Evolutionary conservation across 2,888 invertebrate genomes (phyloP), one percentile per base, ranked within the genome.

Genomic region (Andricus quercusramuli): DNA sequence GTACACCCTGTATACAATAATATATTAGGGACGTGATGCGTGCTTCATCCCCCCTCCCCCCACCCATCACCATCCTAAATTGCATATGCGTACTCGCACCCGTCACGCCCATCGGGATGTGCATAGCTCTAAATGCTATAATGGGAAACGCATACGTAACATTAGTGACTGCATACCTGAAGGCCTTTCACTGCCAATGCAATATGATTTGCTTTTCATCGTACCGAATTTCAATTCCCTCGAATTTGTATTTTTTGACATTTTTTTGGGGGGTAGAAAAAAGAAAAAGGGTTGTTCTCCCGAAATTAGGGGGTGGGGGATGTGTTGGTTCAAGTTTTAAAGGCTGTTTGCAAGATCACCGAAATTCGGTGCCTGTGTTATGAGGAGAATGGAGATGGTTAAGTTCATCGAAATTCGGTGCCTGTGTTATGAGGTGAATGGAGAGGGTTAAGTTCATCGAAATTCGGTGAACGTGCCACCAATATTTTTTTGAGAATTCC

Each of bases 61-160:
- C 51, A 0, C 29, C 51, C 70, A 17, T 9, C 29, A 2, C 13
- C 70, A 51, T 29, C 32, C 51, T 5, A 29, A 74, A 74, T 74
- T 74, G 56, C 74, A 56, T 74, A 74, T 74, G 74, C 56, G 70
- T 70, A 70, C 70, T 70, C 70, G 47, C 70, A 70, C 29, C 70
- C 70, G 74, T 74, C 74, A 74, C 74, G 74, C 74, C 74, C 56
- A 74, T 74, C 74, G n/a, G 56, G 74, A 74, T 74, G 70, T 74
- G 56, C 74, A 74, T 56, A 56, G 51, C 74, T 74, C n/a, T 13
- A 56, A 74, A 74, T 56, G 74, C 74, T 74, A 74, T 74, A 74
- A 74, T 74, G 74, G 74, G 74, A 74, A 74, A 56, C 56, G 56
- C 74, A 51, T 74, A 74, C 74, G 74, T 74, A 74, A 74, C 74